Evolutionary conservation across 1,140 invertebrate species (phyloP).

Genomic region (Asbolus verrucosus): DNA sequence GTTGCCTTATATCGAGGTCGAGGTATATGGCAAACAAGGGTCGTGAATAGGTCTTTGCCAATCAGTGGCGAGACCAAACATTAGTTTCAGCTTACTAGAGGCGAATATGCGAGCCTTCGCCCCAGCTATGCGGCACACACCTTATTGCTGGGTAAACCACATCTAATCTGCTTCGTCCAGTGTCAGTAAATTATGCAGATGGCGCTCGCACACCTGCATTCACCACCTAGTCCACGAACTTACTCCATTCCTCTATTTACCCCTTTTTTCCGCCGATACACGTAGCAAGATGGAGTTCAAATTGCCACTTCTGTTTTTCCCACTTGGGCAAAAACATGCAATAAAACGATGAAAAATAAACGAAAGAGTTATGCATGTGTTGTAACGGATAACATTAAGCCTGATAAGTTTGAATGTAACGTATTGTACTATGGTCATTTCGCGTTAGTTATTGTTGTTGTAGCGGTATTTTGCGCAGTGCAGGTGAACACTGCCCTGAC

Average conservation of each 20-base stretch:
- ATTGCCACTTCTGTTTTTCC: no score
- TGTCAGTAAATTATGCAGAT: conserved; percentile 45
- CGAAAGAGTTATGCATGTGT: background rate
- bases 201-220: conserved; percentile 23
- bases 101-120: conserved; percentile 43
- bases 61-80: conserved; percentile 30
- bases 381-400: conserved; percentile 11
- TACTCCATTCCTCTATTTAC: no score
- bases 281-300: no score
- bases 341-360: no score
- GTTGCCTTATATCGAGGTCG: conserved; percentile 8
- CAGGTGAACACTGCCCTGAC: conserved; percentile 22
- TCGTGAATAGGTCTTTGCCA: conserved; percentile 29
- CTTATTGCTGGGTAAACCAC: conserved; percentile 49
- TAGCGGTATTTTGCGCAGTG: conserved; percentile 33
- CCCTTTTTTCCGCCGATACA: no score
- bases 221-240: no score
- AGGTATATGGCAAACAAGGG: conserved; percentile 29
- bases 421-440: conserved; percentile 28
- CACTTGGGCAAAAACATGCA: no score
- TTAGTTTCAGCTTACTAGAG: conserved; percentile 44
- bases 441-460: conserved; percentile 23
- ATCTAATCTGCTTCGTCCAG: conserved; percentile 49
- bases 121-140: conserved; percentile 37
- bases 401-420: conserved; percentile 30